These are phyloP conservation scores for Trachythela sp. DNA, from an alignment of 64 coral and sea anemone genomes.

Conservation along the genomic window DNA sequence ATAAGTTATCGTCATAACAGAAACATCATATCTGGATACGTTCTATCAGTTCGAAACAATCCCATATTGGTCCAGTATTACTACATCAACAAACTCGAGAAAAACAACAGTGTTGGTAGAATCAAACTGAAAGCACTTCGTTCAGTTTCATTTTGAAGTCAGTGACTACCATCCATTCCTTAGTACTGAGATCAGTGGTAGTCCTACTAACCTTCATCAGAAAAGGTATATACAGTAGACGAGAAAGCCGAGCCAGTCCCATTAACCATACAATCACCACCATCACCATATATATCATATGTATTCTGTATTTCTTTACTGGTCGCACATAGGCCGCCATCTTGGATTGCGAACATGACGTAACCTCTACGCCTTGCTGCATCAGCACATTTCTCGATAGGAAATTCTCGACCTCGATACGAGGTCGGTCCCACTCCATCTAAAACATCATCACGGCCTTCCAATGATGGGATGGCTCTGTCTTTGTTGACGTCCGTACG, in stretches of 20 bases:
- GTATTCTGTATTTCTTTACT: conserved; percentile 19
- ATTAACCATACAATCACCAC: neutral
- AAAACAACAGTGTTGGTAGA: too few species aligned
- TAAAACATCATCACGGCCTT: neutral
- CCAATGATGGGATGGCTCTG: neutral
- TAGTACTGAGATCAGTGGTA: neutral
- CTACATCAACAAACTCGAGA: too few species aligned
- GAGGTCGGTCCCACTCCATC: neutral
- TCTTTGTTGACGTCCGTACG: neutral
- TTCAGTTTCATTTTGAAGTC: neutral
- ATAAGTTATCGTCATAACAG: neutral
- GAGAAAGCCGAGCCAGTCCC: neutral
- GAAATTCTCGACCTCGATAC: neutral
- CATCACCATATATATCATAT: neutral
- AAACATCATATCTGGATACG: too few species aligned
- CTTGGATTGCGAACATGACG: conserved; percentile 21
- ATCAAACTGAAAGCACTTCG: too few species aligned
- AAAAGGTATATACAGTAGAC: neutral
- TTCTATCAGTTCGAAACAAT: too few species aligned
- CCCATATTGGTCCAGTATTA: too few species aligned
- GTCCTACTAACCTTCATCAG: neutral
- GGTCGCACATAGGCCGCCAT: conserved; percentile 3
- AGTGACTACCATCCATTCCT: neutral
- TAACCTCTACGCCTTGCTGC: neutral
- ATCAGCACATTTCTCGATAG: conserved; percentile 23